Base-by-base conservation (phyloP, 1,140 invertebrate species). In the Zaprionus camerounensis region DNA sequence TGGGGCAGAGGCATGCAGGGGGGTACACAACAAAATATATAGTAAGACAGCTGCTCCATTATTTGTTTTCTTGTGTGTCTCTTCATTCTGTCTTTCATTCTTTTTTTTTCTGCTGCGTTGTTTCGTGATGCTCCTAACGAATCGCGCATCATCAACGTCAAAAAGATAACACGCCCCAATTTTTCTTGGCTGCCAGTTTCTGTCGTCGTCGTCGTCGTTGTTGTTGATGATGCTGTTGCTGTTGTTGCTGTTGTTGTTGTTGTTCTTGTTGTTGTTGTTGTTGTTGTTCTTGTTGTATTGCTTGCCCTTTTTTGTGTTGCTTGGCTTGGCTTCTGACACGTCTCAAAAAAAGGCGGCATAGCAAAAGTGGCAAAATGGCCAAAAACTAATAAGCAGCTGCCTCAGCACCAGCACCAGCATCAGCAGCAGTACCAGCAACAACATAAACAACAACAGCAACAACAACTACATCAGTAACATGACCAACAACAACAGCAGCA, bases 111-210 rank as follows among this genome's bases (percentile, higher is more conserved):
- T 34, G 31, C 31, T 22, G 7, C 31, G 56, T 22, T 67, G 24
- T 26, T 36, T 46, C 61, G 7, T 53, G 49, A 24, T 62, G 58
- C 4, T 46, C 44, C 63, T 72, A 72, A 72, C 63, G 71, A 73
- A 73, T 76, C 73, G 74, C 70, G 74, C 74, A 73, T 77, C 75
- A 73, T 77, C 70, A 77, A 77, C 64, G 75, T 77, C 75, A 77
- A 77, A 73, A 68, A 77, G 71, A 77, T 73, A 73, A 77, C 75
- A 73, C 71, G 75, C 75, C 75, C 75, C 70, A 77, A 77, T 68
- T 77, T 77, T 77, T 73, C 75, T 73, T 51, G 53, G 71, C 70
- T 73, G 71, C 41, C 75, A 77, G 17, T 41, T 59, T 64, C 61
- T 70, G 55, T 31, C 61, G 34, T 63, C 9, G 34, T 59, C 59